Evolutionary conservation across 2,888 invertebrate species (phyloP), one percentile per base, ranked within the genome.

Genomic region (Exephanes ischioxanthus): DNA sequence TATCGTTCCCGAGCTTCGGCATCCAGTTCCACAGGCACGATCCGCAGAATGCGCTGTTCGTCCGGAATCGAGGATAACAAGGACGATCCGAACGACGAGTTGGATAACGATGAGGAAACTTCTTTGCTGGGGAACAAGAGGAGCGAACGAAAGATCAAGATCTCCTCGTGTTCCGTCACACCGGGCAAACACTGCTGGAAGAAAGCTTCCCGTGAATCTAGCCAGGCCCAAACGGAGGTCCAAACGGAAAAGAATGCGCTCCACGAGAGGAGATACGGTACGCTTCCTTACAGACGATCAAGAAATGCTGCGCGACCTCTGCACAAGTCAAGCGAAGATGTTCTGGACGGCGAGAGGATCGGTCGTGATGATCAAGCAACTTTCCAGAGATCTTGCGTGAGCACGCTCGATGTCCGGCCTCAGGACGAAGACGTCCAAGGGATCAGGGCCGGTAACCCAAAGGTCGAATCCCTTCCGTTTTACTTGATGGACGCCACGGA

Each of bases 401-500:
- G 91, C 83, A 88, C 87, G 11, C 83, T 88, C 45, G 91, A 92
- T 78, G 87, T 92, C 6, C 87, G 90, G 11, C 83, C 67, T 55
- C 41, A 71, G 71, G 22, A 84, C 19, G 80, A 71, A 14, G 37
- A n/a, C 14, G 76, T 19, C 48, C 68, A n/a, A 53, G 61, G 19
- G 1, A 48, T 1, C 55, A 66, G 33, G 68, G 82, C 53, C 58
- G 7, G 53, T 16, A 16, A 78, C 55, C 33, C 30, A 6, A 63
- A 63, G 30, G n/a, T 48, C 22, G 73, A 80, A 53, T 63, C 81
- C 16, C 73, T 88, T 45, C 30, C 83, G 26, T 58, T 91, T 19
- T 89, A 89, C 30, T 53, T 90, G 55, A 86, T 93, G 85, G 93
- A 93, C 78, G 93, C 93, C 1, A 93, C 92, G 0, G 93, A 93